Conservation (phyloP, 2,797 vertebrate genomes). For the Vespertilio murinus region DNA sequence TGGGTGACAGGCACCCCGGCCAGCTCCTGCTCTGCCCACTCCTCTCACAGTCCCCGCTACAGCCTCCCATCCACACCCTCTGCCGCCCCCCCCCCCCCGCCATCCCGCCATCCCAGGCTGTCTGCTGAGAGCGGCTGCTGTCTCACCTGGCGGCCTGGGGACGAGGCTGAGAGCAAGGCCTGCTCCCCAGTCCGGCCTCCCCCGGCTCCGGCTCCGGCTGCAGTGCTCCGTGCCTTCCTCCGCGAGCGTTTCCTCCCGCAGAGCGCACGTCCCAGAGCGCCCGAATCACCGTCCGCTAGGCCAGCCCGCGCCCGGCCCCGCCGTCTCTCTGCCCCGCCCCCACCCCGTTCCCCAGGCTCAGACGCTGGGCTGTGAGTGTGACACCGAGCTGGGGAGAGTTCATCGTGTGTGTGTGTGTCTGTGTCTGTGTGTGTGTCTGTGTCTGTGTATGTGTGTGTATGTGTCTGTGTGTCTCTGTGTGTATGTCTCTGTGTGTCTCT, state of each 20-base stretch:
- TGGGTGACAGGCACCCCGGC: neutral
- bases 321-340: constrained; percentile 47
- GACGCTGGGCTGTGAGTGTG: neutral
- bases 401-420: too few relatives aligned
- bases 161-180: neutral
- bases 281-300: constrained; percentile 61
- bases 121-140: neutral
- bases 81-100: neutral
- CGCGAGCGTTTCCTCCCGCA: neutral
- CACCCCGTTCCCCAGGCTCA: constrained; percentile 14
- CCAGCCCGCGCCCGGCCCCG: neutral
- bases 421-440: too few relatives aligned
- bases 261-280: constrained; percentile 41
- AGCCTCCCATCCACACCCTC: neutral
- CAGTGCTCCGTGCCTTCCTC: neutral
- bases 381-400: neutral
- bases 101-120: too few relatives aligned
- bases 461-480: too few relatives aligned
- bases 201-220: too few relatives aligned
- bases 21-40: neutral
- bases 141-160: neutral
- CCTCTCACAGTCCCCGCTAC: neutral
- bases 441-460: too few relatives aligned
- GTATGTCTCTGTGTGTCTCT: too few relatives aligned
- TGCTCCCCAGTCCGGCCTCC: too few relatives aligned